A percentile compares a stretch with the other conserved stretches of the same genome.
These are phyloP conservation scores for Elephantulus edwardii DNA, from an alignment of 2,113 vertebrate genomes.

Conservation along the genomic window DNA sequence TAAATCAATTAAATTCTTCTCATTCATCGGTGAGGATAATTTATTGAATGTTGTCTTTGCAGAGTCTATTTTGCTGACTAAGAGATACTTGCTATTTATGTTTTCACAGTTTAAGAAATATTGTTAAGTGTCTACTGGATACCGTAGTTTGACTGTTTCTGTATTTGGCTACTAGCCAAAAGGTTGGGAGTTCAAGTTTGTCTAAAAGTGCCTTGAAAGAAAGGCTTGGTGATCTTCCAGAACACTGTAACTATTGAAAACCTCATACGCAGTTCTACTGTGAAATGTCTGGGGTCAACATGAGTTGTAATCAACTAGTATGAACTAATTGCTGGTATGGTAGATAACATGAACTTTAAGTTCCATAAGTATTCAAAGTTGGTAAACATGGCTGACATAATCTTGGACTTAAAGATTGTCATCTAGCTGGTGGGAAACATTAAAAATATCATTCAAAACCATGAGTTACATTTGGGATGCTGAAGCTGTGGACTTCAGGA, in stretches of 20 bases:
- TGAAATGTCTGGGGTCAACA: background rate
- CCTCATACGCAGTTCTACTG: background rate
- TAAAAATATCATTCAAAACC: background rate
- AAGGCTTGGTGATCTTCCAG: too few species aligned
- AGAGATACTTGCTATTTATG: background rate
- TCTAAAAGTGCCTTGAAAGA: background rate
- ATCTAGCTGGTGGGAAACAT: background rate
- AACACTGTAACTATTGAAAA: background rate
- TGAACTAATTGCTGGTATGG: background rate
- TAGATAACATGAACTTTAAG: background rate
- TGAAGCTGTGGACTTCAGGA: background rate
- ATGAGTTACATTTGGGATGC: background rate
- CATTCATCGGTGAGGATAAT: conserved; percentile 33
- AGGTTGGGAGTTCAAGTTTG: too few species aligned
- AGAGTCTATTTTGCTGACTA: background rate
- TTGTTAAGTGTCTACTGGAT: background rate
- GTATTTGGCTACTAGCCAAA: background rate
- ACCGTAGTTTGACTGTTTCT: background rate
- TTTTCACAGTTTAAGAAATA: conserved; percentile 41
- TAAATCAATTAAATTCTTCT: conserved; percentile 28
- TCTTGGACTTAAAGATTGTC: background rate
- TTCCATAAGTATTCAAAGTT: background rate
- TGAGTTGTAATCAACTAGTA: background rate
- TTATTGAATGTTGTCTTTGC: background rate
- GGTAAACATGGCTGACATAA: background rate